These are phyloP conservation scores for Champsocephalus gunnari DNA, from an alignment of 2,797 vertebrate genomes.

Conservation along the genomic window DNA sequence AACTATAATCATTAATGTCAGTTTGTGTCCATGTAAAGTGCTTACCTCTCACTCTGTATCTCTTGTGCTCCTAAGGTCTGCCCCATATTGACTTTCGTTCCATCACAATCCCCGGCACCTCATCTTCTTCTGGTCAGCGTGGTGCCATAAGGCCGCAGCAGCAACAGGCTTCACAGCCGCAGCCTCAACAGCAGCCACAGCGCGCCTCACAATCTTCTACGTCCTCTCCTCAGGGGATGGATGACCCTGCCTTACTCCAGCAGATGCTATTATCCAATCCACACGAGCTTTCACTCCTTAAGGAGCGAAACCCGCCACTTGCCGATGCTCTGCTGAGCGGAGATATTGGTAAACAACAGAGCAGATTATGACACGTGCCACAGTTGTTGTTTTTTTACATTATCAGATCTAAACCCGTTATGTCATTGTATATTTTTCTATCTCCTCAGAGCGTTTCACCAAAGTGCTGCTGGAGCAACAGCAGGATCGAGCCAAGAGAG, in stretches of 20 bases:
- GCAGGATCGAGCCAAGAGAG: conserved; percentile 93
- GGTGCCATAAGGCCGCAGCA: conserved; percentile 71
- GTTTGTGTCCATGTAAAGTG: background rate
- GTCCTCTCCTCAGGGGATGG: conserved; percentile 91
- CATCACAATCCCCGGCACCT: conserved; percentile 94
- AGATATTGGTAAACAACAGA: conserved; percentile 89
- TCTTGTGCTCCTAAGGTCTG: conserved; percentile 81
- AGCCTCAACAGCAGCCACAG: conserved; percentile 11
- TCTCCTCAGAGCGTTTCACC: conserved; percentile 91
- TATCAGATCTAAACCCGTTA: background rate
- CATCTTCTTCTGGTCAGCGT: conserved; percentile 76
- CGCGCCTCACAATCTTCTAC: conserved; percentile 66
- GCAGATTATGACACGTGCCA: background rate
- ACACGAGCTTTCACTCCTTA: conserved; percentile 96
- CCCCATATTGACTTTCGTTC: conserved; percentile 97
- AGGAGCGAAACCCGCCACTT: conserved; percentile 95
- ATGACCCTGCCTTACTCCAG: conserved; percentile 94
- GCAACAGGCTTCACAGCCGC: conserved; percentile 55
- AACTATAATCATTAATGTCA: background rate
- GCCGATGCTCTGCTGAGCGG: conserved; percentile 97
- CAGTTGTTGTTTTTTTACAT: background rate
- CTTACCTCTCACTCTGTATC: conserved; percentile 2
- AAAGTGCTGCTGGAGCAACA: conserved; percentile 96
- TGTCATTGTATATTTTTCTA: background rate
- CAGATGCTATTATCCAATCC: conserved; percentile 97